A percentile compares a stretch with the other conserved stretches of the same genome.
Evolutionary conservation across 2,113 vertebrate species (phyloP).

Genomic region (Capra hircus): DNA sequence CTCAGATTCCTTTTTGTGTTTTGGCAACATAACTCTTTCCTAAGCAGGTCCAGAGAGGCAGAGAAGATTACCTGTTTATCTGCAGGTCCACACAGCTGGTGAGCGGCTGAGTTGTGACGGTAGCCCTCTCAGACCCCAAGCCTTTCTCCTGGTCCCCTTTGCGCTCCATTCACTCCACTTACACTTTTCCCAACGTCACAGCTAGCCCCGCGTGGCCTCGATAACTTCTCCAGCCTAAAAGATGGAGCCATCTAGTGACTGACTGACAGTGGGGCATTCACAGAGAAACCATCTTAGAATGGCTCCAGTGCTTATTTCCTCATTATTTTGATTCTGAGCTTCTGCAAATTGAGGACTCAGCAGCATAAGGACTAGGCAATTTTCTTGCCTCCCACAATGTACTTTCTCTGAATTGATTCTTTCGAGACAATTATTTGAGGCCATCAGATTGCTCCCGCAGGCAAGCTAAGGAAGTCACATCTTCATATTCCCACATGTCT

Average conservation of each 20-base stretch:
- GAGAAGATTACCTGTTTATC: neutral
- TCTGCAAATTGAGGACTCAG: constrained; percentile 55
- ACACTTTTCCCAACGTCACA: neutral
- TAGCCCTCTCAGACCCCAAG: accelerated
- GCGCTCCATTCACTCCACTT: accelerated
- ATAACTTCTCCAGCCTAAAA: neutral
- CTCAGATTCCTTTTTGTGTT: neutral
- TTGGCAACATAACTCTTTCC: neutral
- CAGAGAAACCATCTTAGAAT: neutral
- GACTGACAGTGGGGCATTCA: neutral
- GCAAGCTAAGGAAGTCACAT: neutral
- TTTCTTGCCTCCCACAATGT: constrained; percentile 49
- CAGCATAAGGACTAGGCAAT: constrained; percentile 39
- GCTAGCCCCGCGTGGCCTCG: neutral
- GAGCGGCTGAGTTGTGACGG: neutral
- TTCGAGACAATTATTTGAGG: constrained; percentile 52
- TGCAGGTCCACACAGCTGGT: too few relatives aligned
- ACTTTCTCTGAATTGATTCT: constrained; percentile 54
- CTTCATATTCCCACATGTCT: neutral
- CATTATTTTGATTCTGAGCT: constrained; percentile 51
- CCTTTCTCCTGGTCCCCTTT: neutral
- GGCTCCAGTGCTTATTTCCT: constrained; percentile 5
- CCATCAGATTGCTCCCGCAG: neutral
- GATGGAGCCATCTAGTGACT: neutral
- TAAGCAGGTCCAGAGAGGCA: neutral